Evolutionary conservation across 1,140 invertebrate genomes (phyloP), one percentile per base, ranked within the genome.

Genomic region (Drosophila malerkotliana): DNA sequence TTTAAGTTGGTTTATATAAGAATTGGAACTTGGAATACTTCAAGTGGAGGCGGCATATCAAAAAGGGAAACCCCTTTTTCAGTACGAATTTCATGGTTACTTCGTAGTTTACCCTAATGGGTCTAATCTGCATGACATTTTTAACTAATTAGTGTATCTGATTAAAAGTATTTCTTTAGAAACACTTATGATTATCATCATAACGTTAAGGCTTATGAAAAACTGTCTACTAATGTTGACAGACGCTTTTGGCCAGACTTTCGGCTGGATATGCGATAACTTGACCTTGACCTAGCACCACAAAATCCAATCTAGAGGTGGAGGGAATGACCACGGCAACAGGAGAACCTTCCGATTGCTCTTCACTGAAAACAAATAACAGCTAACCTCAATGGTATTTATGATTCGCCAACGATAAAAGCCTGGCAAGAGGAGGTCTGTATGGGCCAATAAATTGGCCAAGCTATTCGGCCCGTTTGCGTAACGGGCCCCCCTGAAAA

Each of bases 221-320:
- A 75, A 47, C n/a, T 47, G 58, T 24, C 44, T 0, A 28, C 18
- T 79, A 75, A 79, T 44, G 57, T 79, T 84, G 79, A 76, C 66
- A 24, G 60, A 51, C 47, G 45, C 47, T 26, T 45, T 60, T 84
- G 41, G 24, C 57, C 30, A 59, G 15, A 21, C 18, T 30, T 32
- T 18, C 3, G 44, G 7, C 39, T 32, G 12, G 58, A 84, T 59
- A 62, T 61, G 49, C 55, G 81, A 77, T 72, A 66, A 30, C 56
- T 60, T 49, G 76, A 41, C 81, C 81, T 85, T 84, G 81, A 84
- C 81, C 81, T 84, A 84, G 48, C 62, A 66, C 77, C 52, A 80
- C 63, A 72, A 57, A 66, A 55, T 24, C 28, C 47, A 77, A 84
- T 79, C 72, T 48, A 45, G 30, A 28, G 26, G 26, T 7, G 26